A percentile compares a stretch with the other conserved stretches of the same genome.
phyloP scores from a whole-genome alignment of 35 echinoderm and acorn worm species.

The Lytechinus variegatus region DNA sequence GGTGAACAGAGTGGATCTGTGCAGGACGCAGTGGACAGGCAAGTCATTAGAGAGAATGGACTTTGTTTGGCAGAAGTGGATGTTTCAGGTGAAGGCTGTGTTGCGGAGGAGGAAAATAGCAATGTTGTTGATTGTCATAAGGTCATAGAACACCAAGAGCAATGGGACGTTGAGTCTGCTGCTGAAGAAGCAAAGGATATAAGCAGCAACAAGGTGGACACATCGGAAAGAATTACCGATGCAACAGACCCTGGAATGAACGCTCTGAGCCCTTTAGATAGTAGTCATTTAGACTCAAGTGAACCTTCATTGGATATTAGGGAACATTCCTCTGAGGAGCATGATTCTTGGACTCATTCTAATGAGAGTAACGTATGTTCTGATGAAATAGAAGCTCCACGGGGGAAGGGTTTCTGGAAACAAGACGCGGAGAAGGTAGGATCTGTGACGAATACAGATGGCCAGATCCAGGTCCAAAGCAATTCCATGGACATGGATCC shows the following conservation, averaged over 20 bases:
- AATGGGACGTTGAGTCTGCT: neutral
- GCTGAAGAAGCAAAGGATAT: neutral
- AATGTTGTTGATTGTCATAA: neutral
- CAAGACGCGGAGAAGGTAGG: neutral
- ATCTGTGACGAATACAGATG: neutral
- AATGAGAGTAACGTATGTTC: neutral
- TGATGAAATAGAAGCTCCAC: neutral
- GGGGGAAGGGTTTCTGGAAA: neutral
- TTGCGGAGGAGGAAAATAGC: neutral
- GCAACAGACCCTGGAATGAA: neutral
- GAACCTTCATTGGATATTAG: neutral
- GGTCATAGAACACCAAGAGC: neutral
- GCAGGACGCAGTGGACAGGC: neutral
- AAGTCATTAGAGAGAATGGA: neutral
- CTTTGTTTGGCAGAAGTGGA: neutral
- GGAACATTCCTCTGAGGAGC: no score
- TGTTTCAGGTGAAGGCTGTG: neutral
- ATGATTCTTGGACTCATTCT: neutral
- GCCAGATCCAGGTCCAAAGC: neutral
- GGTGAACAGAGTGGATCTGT: neutral
- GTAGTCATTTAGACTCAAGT: neutral
- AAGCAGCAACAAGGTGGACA: neutral
- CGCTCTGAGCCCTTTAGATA: neutral
- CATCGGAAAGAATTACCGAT: neutral
- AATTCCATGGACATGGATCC: neutral